Conservation (phyloP, 2,113 vertebrate species). For the Phaetusa simplex region DNA sequence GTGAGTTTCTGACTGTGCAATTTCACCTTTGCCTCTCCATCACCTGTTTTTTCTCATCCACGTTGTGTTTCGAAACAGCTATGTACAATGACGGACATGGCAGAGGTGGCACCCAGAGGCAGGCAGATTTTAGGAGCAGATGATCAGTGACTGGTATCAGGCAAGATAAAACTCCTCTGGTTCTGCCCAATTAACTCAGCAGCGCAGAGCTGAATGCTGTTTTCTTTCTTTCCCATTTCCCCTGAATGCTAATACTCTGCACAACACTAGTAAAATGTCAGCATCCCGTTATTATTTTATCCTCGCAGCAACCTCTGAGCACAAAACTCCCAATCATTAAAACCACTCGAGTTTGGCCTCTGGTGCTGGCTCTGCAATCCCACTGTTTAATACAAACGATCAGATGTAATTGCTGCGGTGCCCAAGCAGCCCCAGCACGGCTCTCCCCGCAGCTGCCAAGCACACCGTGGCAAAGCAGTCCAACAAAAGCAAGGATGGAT, state of each 20-base stretch:
- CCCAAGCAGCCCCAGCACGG: not conserved
- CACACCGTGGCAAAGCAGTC: not conserved
- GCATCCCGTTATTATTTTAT: not conserved
- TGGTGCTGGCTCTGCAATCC: not conserved
- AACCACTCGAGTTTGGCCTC: not conserved
- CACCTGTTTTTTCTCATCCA: not conserved
- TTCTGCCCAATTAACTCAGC: not conserved
- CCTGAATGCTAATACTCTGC: not conserved
- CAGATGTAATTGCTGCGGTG: not conserved
- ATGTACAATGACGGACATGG: rapidly evolving
- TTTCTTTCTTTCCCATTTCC: not conserved
- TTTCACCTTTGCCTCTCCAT: not conserved
- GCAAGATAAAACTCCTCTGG: not conserved
- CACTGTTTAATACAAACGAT: not conserved
- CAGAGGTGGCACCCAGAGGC: not conserved
- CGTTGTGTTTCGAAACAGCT: not conserved
- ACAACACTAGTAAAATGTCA: not conserved
- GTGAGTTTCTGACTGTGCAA: not conserved
- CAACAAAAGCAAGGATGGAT: not conserved
- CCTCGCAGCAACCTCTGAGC: not conserved
- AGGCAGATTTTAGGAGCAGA: not conserved
- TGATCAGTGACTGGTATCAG: not conserved
- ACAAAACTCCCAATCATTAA: not conserved
- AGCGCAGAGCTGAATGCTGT: not conserved
- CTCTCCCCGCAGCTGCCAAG: not conserved